Base-by-base conservation (phyloP, 2,888 invertebrate species). In the Fabriciana adippe region DNA sequence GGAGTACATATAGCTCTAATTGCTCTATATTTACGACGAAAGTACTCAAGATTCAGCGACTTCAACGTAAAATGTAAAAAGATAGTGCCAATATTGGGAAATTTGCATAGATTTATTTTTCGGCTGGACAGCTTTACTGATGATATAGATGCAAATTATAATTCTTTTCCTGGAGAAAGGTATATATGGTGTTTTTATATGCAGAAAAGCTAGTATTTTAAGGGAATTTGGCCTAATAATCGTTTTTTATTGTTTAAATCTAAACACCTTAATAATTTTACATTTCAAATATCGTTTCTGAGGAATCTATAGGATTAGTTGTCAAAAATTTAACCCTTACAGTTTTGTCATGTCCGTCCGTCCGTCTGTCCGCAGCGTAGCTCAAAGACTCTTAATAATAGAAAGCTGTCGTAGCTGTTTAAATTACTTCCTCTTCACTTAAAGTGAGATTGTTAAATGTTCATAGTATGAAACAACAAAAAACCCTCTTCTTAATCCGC, bases 161-260 rank as follows among this genome's bases (percentile, higher is more conserved):
- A 73, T 0, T 26, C 62, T 0, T 84, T 78, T 59, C 76, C 80
- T 0, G 77, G 76, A 2, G 76, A 83, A 67, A 83, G 79, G 89
- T 87, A 61, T 26, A 5, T 21, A 26, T 26, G 5, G 5, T 26
- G 26, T 26, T 26, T 26, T 26, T 4, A 26, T 26, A 26, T 26
- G 5, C 4, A 18, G 26, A 26, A 26, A 5, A 26, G 21, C 21
- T 21, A 21, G 4, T 26, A 26, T 26, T 26, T 26, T 4, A 26
- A 26, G 26, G 4, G 4, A 5, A 4, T 26, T 26, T 26, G 26
- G 26, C 26, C 4, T 26, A 26, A 26, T 26, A 26, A 26, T 26
- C 4, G 4, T 26, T 26, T 26, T 26, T 26, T 26, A 26, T 26
- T 4, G 4, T 26, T 26, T 26, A 26, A 26, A 5, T 26, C 4